Percentiles rank a stretch among this genome's conserved stretches.
Evolutionary conservation across 2,797 vertebrate genomes (phyloP).

Genomic region (Cottoperca gobio): DNA sequence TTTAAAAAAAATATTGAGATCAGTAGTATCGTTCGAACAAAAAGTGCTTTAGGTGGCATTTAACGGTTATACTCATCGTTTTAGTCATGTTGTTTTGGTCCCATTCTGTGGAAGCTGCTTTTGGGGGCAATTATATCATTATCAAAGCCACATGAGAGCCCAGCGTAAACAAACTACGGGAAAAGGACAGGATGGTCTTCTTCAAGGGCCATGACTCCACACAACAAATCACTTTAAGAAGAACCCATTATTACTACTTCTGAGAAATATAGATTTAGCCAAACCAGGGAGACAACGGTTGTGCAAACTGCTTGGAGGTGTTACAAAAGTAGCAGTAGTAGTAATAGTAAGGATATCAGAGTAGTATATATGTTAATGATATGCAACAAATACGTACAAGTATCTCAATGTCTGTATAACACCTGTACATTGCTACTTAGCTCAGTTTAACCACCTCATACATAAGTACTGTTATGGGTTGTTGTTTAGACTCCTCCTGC

Average conservation of each 20-base stretch:
- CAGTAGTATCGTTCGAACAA: constrained; percentile 29
- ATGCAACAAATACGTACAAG: not conserved
- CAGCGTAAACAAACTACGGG: constrained; percentile 4
- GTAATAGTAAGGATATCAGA: not conserved
- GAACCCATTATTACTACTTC: not conserved
- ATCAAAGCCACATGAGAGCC: constrained; percentile 42
- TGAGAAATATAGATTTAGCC: constrained; percentile 5
- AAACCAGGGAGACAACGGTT: not conserved
- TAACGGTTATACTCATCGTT: constrained; percentile 3
- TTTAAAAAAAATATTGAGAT: constrained; percentile 26
- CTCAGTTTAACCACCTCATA: not conserved
- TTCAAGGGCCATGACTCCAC: constrained; percentile 8
- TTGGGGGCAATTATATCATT: constrained; percentile 37
- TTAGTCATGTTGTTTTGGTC: constrained; percentile 33
- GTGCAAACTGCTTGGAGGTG: not conserved
- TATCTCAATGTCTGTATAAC: not conserved
- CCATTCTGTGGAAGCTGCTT: constrained; percentile 32
- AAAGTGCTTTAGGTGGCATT: constrained; percentile 22
- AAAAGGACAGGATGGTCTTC: constrained; percentile 1
- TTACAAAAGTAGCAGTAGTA: not conserved
- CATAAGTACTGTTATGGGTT: constrained; percentile 8
- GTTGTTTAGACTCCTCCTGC: constrained; percentile 18
- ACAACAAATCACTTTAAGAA: constrained; percentile 16
- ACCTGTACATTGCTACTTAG: constrained; percentile 11
- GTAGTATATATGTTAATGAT: not conserved